phyloP scores from a whole-genome alignment of 2,797 vertebrate species.

The Microcaecilia unicolor region DNA sequence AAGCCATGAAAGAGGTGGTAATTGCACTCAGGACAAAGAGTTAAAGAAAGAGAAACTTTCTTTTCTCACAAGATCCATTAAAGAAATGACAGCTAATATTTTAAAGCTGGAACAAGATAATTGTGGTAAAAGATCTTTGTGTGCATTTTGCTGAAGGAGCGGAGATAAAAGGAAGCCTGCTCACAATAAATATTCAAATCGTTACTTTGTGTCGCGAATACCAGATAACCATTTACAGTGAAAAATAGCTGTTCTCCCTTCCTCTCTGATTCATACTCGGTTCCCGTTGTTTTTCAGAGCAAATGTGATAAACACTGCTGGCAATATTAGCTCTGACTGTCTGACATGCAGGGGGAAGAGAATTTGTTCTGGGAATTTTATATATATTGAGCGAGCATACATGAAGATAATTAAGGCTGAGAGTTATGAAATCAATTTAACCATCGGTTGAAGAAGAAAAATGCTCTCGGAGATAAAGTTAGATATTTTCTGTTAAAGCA shows the following conservation, averaged over 20 bases:
- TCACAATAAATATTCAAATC: slow-evolving; percentile 56
- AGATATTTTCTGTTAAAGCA: no score
- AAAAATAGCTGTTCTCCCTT: slow-evolving; percentile 32
- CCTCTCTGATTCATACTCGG: no score
- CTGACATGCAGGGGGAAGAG: no score
- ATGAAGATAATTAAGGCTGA: no score
- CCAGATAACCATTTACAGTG: slow-evolving; percentile 41
- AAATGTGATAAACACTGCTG: no score
- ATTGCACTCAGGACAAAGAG: slow-evolving; percentile 49
- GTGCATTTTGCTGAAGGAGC: slow-evolving; percentile 34
- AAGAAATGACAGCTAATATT: slow-evolving; percentile 59
- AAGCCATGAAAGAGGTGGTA: slow-evolving; percentile 50
- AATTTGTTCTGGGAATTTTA: no score
- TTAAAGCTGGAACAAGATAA: slow-evolving; percentile 59
- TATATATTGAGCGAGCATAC: no score
- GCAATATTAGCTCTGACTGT: no score
- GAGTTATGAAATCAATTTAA: no score
- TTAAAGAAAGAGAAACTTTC: slow-evolving; percentile 54
- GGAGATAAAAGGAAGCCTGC: slow-evolving; percentile 28
- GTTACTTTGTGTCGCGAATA: slow-evolving; percentile 44
- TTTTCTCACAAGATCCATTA: slow-evolving; percentile 54
- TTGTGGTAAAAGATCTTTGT: slow-evolving; percentile 54
- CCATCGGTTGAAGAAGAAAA: no score
- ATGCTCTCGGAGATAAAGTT: no score
- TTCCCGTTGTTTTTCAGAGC: no score